These are phyloP conservation scores for Triplophysa tibetana DNA, from an alignment of 2,113 vertebrate species.

Conservation along the genomic window DNA sequence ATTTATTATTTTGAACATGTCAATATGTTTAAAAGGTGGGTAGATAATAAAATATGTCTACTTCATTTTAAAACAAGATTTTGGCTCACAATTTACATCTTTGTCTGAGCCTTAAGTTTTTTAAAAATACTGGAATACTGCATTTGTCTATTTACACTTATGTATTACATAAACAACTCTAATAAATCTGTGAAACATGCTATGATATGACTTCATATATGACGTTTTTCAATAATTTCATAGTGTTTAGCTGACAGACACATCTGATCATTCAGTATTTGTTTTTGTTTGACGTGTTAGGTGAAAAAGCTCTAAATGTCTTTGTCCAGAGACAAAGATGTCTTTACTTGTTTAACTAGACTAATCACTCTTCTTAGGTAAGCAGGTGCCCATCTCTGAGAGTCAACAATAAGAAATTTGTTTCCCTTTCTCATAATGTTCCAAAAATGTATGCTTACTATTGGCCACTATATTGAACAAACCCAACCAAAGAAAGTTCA, in stretches of 20 bases:
- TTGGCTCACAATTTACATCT: no score
- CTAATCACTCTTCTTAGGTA: constrained; percentile 13
- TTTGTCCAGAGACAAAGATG: neutral
- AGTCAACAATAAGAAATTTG: constrained; percentile 27
- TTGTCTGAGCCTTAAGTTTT: no score
- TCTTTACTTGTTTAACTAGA: constrained; percentile 36
- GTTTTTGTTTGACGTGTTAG: constrained; percentile 49
- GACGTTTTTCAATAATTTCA: no score
- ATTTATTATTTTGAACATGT: neutral
- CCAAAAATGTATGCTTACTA: no score
- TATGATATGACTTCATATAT: no score
- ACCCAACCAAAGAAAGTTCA: no score
- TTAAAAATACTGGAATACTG: no score
- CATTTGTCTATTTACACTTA: no score
- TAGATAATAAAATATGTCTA: neutral
- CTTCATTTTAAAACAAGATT: neutral
- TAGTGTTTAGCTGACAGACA: neutral
- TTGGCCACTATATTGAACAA: no score
- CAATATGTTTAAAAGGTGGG: neutral
- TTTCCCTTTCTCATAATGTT: neutral
- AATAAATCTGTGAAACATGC: no score
- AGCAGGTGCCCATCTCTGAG: constrained; percentile 42
- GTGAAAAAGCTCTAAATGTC: constrained; percentile 22
- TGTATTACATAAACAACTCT: no score
- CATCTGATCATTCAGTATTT: constrained; percentile 53